Evolutionary conservation across 2,113 vertebrate genomes (phyloP), one percentile per base, ranked within the genome.

Genomic region (Bolborhynchus lineola): DNA sequence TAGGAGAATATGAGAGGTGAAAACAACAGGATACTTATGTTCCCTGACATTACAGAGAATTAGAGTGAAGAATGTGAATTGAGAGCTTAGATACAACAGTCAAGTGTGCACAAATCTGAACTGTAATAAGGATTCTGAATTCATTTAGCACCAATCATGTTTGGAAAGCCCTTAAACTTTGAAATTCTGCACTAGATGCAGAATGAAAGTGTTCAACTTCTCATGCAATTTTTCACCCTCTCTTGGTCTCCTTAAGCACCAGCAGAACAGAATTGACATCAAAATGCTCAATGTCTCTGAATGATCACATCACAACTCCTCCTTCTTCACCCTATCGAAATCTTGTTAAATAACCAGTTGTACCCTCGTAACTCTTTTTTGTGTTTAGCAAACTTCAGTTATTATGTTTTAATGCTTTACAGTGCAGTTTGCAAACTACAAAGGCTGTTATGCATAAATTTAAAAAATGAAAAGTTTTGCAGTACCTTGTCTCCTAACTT

Each of bases 101-200:
- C 65, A 93, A 77, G 68, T 74, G 23, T 44, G 47, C 17, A 74
- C 18, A 86, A 82, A 75, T 12, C 41, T 85, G 31, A 49, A 33
- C 49, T 69, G 13, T 70, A 94, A 89, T 84, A 53, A 76, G 63
- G 49, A 82, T 82, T 70, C 37, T 82, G 37, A 89, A 91, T 84
- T 78, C 63, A 35, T 17, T 41, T 77, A 90, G 28, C 57, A 93
- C 55, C 71, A 92, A 59, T 70, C 39, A 82, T 49, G 7, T 87
- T 70, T 96, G 60, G 31, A 92, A 95, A 97, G 63, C 57, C 37
- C 82, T 90, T 83, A 78, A 88, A 88, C 82, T 70, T 46, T 74
- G 53, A 77, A 88, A 90, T 77, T 82, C 44, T 69, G 24, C 21
- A 85, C 41, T 72, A 90, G n/a, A 57, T 41, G 31, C 31, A 77